Base-by-base conservation (phyloP, 2,797 vertebrate genomes). In the Gallirallus australis region DNA sequence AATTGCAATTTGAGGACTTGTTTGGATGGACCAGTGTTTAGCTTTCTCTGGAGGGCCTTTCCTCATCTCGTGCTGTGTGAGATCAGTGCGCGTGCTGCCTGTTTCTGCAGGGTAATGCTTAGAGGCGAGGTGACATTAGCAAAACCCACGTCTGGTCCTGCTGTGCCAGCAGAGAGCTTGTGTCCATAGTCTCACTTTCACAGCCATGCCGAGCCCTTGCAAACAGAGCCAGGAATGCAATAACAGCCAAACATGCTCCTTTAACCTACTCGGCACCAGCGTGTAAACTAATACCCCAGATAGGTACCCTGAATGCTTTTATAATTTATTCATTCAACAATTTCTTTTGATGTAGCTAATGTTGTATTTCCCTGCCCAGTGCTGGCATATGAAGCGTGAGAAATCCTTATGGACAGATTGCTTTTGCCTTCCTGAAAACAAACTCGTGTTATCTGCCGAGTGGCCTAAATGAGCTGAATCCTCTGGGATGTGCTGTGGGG, bases 301-400 rank as follows among this genome's bases (percentile, higher is more conserved):
- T 71, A 96, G 95, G 91, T 80, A 59, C 86, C 61, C 91, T 68
- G 89, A 66, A 93, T 95, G 96, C 93, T 95, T 96, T 54, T 96
- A 97, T 97, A 92, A 97, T 96, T 97, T 97, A 97, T 97, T 97
- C 92, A 97, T 97, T 94, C 96, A 94, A 28, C 90, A 87, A 64
- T 96, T 90, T 76, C 94, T 96, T 92, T 56, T 54, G 93, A 59
- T 97, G 95, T 96, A 94, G 93, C 81, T 96, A 96, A 97, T 96
- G 95, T 90, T 95, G 91, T 92, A 90, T 96, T 93, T 97, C 95
- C 95, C 93, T 84, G 93, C 78, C 94, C 64, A 9, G 80, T 92
- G 90, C 93, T 90, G 94, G 87, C 89, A 75, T 15, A 10, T 56
- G 89, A 93, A 96, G 97, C 96, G 25, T 97, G 93, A 97, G 95